Base-by-base conservation (phyloP, 2,797 vertebrate species). In the Nyctalus aviator region DNA sequence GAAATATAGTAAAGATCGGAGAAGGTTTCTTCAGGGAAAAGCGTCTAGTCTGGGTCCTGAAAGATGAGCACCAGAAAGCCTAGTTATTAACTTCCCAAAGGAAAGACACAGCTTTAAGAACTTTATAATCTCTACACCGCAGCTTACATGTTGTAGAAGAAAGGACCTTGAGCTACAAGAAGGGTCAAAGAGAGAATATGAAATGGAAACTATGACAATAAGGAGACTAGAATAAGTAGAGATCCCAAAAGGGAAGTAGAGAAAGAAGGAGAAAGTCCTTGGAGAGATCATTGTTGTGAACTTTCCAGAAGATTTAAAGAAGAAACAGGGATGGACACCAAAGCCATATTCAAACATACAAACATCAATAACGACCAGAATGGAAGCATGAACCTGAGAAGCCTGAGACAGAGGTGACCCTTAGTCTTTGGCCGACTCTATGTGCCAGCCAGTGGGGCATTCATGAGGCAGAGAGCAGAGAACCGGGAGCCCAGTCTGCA, bases 391-490 rank as follows among this genome's bases (percentile, higher is more conserved):
- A 44, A 79, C 21, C 8, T 62, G 35, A 69, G 35, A 48, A 73
- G n/a, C 7, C 3, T 5, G 32, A 72, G 23, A 73, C 25, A 17
- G 35, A 76, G 3, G 4, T 25, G 10, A 21, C 20, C 18, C 7
- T 35, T 30, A 23, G 35, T 15, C 18, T 48, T n/a, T 23, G 30
- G 46, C 6, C 30, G 25, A 2, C 11, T 10, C 48, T 6, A 0
- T 6, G 0, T 11, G 14, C n/a, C 53, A 0, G 6, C 37, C 14
- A 2, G 32, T 12, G 2, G 55, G 23, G 8, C 27, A 27, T 30
- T 2, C 13, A 3, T 2, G 5, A 30, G 55, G 59, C 59, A 30
- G 59, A 62, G 27, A 14, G 12, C 59, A 62, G 59, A 62, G 59
- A 62, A 7, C 27, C 59, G 14, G 59, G 27, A 62, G 59, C 59